Base-by-base conservation (phyloP, 2,797 vertebrate species). In the Eupleurogrammus muticus region DNA sequence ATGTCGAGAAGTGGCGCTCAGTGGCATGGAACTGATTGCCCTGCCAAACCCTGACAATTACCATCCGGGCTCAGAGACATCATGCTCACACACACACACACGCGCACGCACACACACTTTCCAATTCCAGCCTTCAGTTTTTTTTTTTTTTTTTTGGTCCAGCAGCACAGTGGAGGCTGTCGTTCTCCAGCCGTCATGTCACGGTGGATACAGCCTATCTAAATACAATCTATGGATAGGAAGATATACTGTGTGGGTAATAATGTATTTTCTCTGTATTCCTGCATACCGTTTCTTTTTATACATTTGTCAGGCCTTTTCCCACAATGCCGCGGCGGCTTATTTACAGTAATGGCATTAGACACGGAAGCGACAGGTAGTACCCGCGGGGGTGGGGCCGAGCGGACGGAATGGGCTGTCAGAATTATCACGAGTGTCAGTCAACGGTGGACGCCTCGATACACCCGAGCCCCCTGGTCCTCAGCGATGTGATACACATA, bases 21-120 rank as follows among this genome's bases (percentile, higher is more conserved):
- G 80, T 83, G 84, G 86, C 82, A 88, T 77, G 81, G 90, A 91
- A 91, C 90, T 85, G 90, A 93, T 89, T 90, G 84, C 81, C 82
- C 84, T 84, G 80, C 85, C 86, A 87, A 90, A 90, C 84, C 73
- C 64, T 80, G 81, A 73, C 86, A 86, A 86, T 90, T 84, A 90
- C 80, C 55, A 82, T 77, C 77, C 64, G 34, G 48, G 61, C 76
- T 71, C 51, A 57, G 55, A 77, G 76, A 78, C 70, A 74, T 77
- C 68, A 62, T 28, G 28, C 28, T 52, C 35, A 63, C 56, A 73
- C 32, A 70, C 66, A 32, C 32, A 54, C 42, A 70, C 67, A 47
- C 23, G 42, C 24, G 24, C 38, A 64, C 61, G 59, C 52, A 58
- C 53, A 42, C 32, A 46, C 56, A 17, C 66, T 38, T 58, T 76